Conservation (phyloP, 2,113 vertebrate genomes). For the Circaetus gallicus region DNA sequence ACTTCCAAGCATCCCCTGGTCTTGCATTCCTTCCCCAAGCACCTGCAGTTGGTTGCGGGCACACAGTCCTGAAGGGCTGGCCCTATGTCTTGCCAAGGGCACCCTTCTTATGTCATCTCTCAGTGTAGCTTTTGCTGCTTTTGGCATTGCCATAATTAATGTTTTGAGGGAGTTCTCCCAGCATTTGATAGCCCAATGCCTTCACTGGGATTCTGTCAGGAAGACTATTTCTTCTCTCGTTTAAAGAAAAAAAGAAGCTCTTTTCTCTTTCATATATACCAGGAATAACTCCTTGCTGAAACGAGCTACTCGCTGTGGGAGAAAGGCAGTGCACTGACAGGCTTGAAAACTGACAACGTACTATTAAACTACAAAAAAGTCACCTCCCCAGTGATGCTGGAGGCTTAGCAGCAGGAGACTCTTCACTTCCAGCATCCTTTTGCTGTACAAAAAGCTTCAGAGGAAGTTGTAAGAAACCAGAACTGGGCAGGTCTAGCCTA, state of each 20-base stretch:
- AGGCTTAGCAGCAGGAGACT: not conserved
- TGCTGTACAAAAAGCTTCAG: not conserved
- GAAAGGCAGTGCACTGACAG: not conserved
- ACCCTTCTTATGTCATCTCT: not conserved
- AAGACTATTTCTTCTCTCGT: not conserved
- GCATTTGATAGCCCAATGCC: not conserved
- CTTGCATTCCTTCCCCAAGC: not conserved
- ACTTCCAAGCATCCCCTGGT: not conserved
- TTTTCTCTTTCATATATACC: not conserved
- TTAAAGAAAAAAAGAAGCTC: not conserved
- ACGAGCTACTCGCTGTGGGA: not conserved
- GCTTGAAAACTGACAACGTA: not conserved
- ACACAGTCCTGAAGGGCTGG: not conserved
- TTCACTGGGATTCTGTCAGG: not conserved
- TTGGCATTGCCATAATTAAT: not conserved
- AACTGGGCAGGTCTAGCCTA: not conserved
- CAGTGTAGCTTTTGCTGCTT: not conserved
- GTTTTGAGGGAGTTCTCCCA: not conserved
- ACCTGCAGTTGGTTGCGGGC: not conserved
- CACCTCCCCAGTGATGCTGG: not conserved
- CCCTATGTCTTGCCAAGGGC: accelerated
- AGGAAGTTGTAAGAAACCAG: not conserved
- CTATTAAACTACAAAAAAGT: not conserved
- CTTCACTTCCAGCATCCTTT: not conserved
- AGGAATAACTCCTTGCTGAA: not conserved